Base-by-base conservation (phyloP, 2,797 vertebrate genomes). In the Amazonetta brasiliensis region DNA sequence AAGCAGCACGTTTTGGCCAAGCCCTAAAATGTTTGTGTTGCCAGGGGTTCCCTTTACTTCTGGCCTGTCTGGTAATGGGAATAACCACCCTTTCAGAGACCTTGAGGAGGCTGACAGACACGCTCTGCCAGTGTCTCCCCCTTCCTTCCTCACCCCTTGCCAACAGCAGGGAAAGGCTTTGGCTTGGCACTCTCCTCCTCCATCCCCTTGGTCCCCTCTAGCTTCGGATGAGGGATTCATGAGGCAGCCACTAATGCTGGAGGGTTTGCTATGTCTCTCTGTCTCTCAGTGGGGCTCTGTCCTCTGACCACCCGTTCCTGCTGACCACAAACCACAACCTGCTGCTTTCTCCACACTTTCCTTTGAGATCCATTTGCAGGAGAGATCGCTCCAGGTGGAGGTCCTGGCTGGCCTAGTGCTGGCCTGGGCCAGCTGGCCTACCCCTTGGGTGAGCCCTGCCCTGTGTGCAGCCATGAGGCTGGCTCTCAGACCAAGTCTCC, bases 171-270 rank as follows among this genome's bases (percentile, higher is more conserved):
- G 23, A 26, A 64, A 48, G 30, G 8, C 43, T 64, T 43, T 35
- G 58, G 33, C 52, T 43, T 20, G 67, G 41, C 58, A 50, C 54
- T 74, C n/a, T 39, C 28, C n/a, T 67, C n/a, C 26, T 66, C 17
- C 10, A 0, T n/a, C 8, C 37, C 12, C 18, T n/a, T 37, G 12
- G 35, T 33, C 20, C 26, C 17, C 4, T 48, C 2, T 1, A 21
- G 16, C 46, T 60, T 55, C n/a, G 18, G 22, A 16, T 25, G 8
- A 6, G 35, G 23, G 6, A 23, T 54, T 43, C 37, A n/a, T 28
- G 13, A 18, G 68, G 43, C 76, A 80, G 44, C 52, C 17, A 28
- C 60, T 26, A 67, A 28, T 0, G 1, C 11, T 4, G 9, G 26
- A 33, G 28, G 17, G 14, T 71, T 63, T 46, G 39, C 46, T 55